These are phyloP conservation scores for Collichthys lucidus DNA, from an alignment of 2,113 vertebrate genomes.

Conservation along the genomic window DNA sequence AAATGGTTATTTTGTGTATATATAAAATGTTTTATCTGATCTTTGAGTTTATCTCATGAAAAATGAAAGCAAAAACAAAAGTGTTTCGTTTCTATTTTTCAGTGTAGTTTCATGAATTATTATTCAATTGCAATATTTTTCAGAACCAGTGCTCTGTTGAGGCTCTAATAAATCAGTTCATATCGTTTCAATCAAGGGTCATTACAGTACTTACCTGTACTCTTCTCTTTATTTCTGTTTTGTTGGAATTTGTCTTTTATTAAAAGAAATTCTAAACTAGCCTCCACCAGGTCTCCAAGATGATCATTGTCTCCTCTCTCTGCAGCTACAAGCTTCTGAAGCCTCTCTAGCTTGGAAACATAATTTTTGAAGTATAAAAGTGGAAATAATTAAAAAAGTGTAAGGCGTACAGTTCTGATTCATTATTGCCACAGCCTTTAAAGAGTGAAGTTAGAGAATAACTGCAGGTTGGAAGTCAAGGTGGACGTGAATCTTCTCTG, in stretches of 20 bases:
- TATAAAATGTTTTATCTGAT: too few relatives aligned
- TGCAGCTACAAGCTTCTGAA: background rate
- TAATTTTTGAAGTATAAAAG: background rate
- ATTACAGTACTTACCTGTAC: background rate
- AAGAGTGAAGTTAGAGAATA: background rate
- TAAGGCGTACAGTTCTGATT: background rate
- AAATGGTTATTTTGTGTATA: too few relatives aligned
- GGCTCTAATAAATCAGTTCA: background rate
- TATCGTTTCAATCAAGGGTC: background rate
- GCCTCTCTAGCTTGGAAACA: too few relatives aligned
- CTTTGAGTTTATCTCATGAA: too few relatives aligned
- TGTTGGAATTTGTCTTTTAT: background rate
- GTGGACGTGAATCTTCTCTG: background rate
- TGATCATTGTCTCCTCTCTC: background rate
- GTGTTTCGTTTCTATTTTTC: too few relatives aligned
- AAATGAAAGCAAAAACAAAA: too few relatives aligned
- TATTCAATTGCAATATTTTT: background rate
- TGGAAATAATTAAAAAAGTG: constrained; percentile 10
- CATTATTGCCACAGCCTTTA: background rate
- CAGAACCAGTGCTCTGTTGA: background rate
- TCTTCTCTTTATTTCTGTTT: background rate
- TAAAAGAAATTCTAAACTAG: background rate
- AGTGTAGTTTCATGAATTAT: background rate
- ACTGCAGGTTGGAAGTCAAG: background rate
- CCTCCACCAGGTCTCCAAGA: background rate